Evolutionary conservation across 2,113 vertebrate species (phyloP), one percentile per base, ranked within the genome.

Genomic region (Vulpes ferrilata): DNA sequence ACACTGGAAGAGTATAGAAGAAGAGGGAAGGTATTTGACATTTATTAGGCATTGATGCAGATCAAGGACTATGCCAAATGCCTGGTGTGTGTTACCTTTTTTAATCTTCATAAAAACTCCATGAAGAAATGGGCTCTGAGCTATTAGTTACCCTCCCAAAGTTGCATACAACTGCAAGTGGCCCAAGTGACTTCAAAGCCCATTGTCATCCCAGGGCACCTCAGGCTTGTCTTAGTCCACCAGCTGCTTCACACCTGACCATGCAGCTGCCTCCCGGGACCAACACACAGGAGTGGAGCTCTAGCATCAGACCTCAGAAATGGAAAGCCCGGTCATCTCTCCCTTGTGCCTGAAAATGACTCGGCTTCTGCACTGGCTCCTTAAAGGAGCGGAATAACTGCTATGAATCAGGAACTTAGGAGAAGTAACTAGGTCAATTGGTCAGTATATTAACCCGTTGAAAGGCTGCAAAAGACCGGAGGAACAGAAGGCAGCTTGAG

Each of bases 141-240:
- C 11, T 65, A 51, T 23, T 60, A 30, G 23, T 69, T 1, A 16
- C 43, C 51, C 83, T 22, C 11, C 17, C 32, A 6, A 62, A 62
- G 74, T 69, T 43, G 43, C 57, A 69, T 11, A 67, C 25, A 71
- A 43, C 13, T 25, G 83, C 30, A 55, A 76, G 60, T 0, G 22
- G 55, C 32, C 91, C 81, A 27, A 57, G 23, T 7, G 79, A 60
- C 25, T 4, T 80, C 86, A 25, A 88, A 53, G 71, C 8, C 35
- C 35, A 1, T 5, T n/a, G 20, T 7, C 32, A 27, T 38, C 55
- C 12, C 20, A 12, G 22, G 81, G 30, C 1, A 5, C 60, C 22
- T 3, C 3, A 0, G 71, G 35, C 15, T 78, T 74, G 35, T 12
- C n/a, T 78, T 9, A 13, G 64, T 0, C 0, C 12, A 20, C 0